Base-by-base conservation (phyloP, 2,113 vertebrate genomes). In the Cinclus cinclus region DNA sequence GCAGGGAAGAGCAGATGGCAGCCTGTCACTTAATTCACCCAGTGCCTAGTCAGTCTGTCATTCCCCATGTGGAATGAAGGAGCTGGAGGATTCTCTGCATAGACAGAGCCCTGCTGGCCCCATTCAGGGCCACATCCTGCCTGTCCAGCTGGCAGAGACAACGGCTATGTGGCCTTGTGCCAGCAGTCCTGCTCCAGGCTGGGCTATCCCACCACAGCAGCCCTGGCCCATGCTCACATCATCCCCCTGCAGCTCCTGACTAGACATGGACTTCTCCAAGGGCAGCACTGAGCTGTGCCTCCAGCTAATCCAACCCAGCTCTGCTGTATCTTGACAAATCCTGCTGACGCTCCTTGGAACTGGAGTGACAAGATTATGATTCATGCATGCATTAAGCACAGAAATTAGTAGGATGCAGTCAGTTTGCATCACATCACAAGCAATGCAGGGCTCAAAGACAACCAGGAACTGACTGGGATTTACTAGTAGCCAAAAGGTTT, bases 81-180 rank as follows among this genome's bases (percentile, higher is more conserved):
- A 39, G 53, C 63, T 18, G 39, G 18, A 76, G 27, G 12, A 23
- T 42, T 75, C 33, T 27, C 19, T 1, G 11, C 52, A 53, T 52
- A 55, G 47, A 37, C 27, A 14, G 47, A 33, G 41, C 28, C 44
- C 27, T 0, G 7, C 6, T 11, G 47, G 58, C 76, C 49, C 63
- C 80, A 55, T 0, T 15, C 17, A 35, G 67, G 35, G 24, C 6
- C 22, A 31, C 6, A 14, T 6, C 41, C 75, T 23, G 19, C 64
- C 13, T 0, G 0, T 10, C 37, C 77, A 47, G 55, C 37, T 16
- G 30, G 41, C 4, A 3, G 19, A 37, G 33, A 18, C 39, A 21
- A 10, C 0, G 2, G 46, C 60, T 49, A 33, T 6, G 31, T 4
- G 10, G 14, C 33, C 33, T 13, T 3, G 2, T 3, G 16, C 12